Base-by-base conservation (phyloP, 2,888 invertebrate species). In the Xestobium rufovillosum region DNA sequence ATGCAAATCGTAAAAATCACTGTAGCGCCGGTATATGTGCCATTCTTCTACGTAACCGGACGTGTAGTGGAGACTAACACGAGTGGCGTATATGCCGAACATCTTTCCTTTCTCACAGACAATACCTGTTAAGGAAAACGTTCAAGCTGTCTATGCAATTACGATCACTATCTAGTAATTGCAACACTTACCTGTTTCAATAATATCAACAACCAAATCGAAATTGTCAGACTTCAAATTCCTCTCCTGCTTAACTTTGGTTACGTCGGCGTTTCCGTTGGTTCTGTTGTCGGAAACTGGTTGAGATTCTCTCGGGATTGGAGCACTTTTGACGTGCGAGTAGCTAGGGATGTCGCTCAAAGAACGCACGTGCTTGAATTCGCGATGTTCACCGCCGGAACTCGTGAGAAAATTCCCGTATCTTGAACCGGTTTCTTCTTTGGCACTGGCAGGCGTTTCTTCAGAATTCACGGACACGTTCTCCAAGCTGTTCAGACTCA, bases 11-110 rank as follows among this genome's bases (percentile, higher is more conserved):
- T 92, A 78, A 65, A 96, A 96, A 65, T 95, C 94, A 12, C 91
- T 92, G 61, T 94, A 96, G 53, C 95, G 68, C 50, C 95, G 71
- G 53, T 91, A 89, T 40, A 94, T 86, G 57, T 91, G 90, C 90
- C 92, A 94, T 42, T 83, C 77, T 51, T 86, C 85, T 49, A 77
- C 71, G 47, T 73, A 74, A 8, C 80, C 79, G 14, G 77, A 75
- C 9, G 78, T 72, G 54, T 75, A 77, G 12, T 72, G 69, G 47
- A 83, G 75, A 2, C 75, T 79, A 0, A 91, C 88, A 9, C 84
- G 78, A 34, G 91, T 80, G 0, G 88, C 87, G 62, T 92, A 92
- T 37, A 91, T 85, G 0, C 90, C 90, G 59, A 86, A 91, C 0
- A 87, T 79, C 55, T 84, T 83, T 1, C 88, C 87, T 47, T 82